phyloP scores from a whole-genome alignment of 2,888 invertebrate species.

The Tipula helvola region DNA sequence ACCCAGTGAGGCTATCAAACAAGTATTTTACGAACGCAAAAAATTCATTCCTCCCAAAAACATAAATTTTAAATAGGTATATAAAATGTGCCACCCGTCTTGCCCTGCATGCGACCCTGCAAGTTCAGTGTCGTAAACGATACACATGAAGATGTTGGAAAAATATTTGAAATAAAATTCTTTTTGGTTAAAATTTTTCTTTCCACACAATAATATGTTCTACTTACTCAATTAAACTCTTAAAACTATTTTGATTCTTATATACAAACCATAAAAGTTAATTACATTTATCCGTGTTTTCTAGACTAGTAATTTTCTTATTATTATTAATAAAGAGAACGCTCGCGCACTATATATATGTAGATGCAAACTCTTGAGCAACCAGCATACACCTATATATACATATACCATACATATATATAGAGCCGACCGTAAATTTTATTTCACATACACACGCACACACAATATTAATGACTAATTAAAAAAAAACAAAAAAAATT shows the following conservation, averaged over 20 bases:
- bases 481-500: background rate
- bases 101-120: background rate
- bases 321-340: background rate
- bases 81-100: background rate
- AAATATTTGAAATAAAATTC: background rate
- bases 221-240: background rate
- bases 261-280: conserved; percentile 4
- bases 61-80: background rate
- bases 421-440: background rate
- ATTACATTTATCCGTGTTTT: background rate
- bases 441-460: background rate
- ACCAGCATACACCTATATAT: background rate
- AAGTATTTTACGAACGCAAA: background rate
- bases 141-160: background rate
- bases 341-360: background rate
- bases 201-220: background rate
- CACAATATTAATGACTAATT: background rate
- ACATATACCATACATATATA: background rate
- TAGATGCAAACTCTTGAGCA: background rate
- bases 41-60: background rate
- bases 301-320: background rate
- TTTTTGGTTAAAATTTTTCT: background rate
- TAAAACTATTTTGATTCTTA: background rate
- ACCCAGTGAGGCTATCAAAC: background rate
- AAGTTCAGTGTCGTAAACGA: background rate